A percentile compares a stretch with the other conserved stretches of the same genome.
These are phyloP conservation scores for Mastacembelus armatus DNA, from an alignment of 2,797 vertebrate genomes.

Conservation along the genomic window DNA sequence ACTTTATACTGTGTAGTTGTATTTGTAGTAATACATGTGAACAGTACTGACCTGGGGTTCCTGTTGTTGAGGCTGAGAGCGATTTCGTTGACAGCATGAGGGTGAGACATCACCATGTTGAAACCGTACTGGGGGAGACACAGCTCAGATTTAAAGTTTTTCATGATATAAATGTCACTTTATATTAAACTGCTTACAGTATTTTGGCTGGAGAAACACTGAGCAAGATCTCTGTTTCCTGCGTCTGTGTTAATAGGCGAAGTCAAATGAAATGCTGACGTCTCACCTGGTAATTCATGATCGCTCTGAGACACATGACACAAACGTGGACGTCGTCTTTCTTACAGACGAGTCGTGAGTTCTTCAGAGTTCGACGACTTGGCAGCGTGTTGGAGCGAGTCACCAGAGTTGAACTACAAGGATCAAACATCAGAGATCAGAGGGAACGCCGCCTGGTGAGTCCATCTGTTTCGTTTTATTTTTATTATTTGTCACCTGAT, in stretches of 20 bases:
- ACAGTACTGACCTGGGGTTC: slow-evolving; percentile 89
- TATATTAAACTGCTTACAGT: too few species aligned
- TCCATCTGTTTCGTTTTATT: background rate
- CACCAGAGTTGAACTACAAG: slow-evolving; percentile 69
- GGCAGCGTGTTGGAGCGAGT: slow-evolving; percentile 94
- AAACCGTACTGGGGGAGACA: slow-evolving; percentile 90
- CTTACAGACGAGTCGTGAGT: slow-evolving; percentile 94
- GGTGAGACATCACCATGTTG: slow-evolving; percentile 99
- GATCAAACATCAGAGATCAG: background rate
- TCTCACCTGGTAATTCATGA: slow-evolving; percentile 98
- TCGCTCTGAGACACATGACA: slow-evolving; percentile 96
- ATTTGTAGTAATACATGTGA: background rate
- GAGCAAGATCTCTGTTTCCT: too few species aligned
- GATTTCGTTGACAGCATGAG: slow-evolving; percentile 96
- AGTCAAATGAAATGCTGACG: too few species aligned
- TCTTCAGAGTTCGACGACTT: slow-evolving; percentile 93
- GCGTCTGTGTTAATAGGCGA: too few species aligned
- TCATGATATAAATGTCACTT: too few species aligned
- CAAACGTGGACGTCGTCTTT: slow-evolving; percentile 98
- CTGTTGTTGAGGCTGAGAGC: slow-evolving; percentile 97
- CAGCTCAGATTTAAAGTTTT: too few species aligned
- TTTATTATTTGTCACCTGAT: slow-evolving; percentile 69
- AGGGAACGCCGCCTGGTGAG: too few species aligned
- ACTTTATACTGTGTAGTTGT: too few species aligned
- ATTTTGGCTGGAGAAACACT: too few species aligned